Percentiles rank a stretch among this genome's conserved stretches.
Conservation (phyloP, 2,888 invertebrate genomes). For the Dorcus parallelipipedus region DNA sequence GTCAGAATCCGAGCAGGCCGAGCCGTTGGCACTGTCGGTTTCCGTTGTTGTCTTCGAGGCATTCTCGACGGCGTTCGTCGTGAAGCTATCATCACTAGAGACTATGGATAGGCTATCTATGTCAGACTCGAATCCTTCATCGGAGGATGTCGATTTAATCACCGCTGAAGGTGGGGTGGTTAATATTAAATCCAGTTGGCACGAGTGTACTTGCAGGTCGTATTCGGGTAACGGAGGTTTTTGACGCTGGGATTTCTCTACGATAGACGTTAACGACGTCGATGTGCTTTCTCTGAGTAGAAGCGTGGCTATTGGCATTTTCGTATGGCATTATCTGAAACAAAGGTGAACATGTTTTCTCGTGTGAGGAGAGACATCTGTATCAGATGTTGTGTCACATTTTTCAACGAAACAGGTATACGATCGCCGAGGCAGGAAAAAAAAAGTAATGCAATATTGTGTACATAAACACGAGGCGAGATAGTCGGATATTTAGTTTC, state of each 20-base stretch:
- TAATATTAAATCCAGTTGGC: constrained; percentile 37
- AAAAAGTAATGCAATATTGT: no score
- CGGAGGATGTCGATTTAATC: constrained; percentile 22
- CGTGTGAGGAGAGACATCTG: no score
- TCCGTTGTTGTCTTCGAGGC: constrained; percentile 33
- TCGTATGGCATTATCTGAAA: constrained; percentile 46
- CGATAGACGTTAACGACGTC: constrained; percentile 41
- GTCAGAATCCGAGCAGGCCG: constrained; percentile 43
- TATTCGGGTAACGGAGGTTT: constrained; percentile 37
- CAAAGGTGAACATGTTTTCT: constrained; percentile 18
- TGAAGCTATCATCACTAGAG: constrained; percentile 45
- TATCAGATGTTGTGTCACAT: no score
- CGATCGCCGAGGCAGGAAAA: no score
- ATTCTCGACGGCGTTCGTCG: constrained; percentile 24
- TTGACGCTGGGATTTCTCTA: constrained; percentile 40
- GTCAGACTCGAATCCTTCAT: constrained; percentile 53
- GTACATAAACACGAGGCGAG: no score
- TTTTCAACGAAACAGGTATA: no score
- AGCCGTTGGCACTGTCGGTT: constrained; percentile 49
- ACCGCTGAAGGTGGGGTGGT: constrained; percentile 24
- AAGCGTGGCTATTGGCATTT: constrained; percentile 43
- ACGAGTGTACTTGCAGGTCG: constrained; percentile 39
- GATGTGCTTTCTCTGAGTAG: constrained; percentile 41
- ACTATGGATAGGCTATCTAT: constrained; percentile 47
- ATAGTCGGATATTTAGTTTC: no score